Evolutionary conservation across 2,888 invertebrate genomes (phyloP).

Genomic region (Octonoba sinensis): DNA sequence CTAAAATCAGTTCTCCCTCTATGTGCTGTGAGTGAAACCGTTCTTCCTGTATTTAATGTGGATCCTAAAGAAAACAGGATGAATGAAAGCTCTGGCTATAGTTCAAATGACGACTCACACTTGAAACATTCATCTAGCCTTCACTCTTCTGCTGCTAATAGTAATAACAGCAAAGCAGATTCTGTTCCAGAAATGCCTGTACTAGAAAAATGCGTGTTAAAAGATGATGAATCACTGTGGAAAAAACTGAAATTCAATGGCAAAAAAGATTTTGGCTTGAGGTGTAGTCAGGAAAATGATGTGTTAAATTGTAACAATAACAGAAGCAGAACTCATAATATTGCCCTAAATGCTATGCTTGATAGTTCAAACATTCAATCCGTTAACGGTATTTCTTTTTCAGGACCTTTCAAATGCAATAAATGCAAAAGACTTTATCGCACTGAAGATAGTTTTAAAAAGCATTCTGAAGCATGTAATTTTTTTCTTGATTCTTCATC

Average conservation of each 20-base stretch:
- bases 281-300: neutral
- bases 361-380: constrained; percentile 2
- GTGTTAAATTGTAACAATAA: neutral
- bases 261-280: neutral
- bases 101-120: constrained; percentile 52
- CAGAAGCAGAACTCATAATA: neutral
- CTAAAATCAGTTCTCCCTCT: constrained; percentile 38
- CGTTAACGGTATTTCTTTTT: constrained; percentile 24
- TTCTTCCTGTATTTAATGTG: constrained; percentile 48
- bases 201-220: constrained; percentile 3
- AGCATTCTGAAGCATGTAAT: constrained; percentile 71
- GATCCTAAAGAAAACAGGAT: constrained; percentile 25
- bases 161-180: neutral
- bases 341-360: neutral
- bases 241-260: constrained; percentile 34
- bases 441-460: constrained; percentile 71
- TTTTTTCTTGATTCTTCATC: constrained; percentile 71
- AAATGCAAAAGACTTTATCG: constrained; percentile 81
- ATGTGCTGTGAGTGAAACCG: constrained; percentile 45
- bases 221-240: constrained; percentile 12
- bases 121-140: constrained; percentile 11
- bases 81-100: constrained; percentile 53
- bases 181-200: neutral
- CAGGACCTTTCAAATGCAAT: constrained; percentile 84
- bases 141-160: neutral